Conservation (phyloP, 2,888 invertebrate species). For the Latrodectus hesperus region DNA sequence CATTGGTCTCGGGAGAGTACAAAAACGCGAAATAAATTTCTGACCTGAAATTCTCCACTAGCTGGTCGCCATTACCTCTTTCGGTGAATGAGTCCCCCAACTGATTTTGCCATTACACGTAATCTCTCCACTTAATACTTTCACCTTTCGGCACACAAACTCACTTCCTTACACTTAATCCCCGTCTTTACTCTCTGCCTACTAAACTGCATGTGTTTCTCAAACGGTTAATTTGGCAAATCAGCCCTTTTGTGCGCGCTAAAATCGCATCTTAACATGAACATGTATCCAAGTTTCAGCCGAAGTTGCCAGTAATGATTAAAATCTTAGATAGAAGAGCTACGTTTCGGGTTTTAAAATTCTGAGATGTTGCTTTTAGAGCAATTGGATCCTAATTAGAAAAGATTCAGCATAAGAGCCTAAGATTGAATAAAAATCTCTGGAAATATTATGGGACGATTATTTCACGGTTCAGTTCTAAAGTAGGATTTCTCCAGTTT, state of each 20-base stretch:
- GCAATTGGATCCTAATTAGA: too few relatives aligned
- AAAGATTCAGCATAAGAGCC: too few relatives aligned
- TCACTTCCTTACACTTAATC: background rate
- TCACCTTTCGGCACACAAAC: constrained; percentile 19
- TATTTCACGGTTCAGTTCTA: too few relatives aligned
- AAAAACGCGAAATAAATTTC: constrained; percentile 33
- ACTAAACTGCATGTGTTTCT: constrained; percentile 37
- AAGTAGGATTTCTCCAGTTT: too few relatives aligned
- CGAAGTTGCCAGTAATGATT: too few relatives aligned
- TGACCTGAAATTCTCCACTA: constrained; percentile 28
- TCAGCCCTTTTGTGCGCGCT: constrained; percentile 37
- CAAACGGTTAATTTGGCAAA: constrained; percentile 52
- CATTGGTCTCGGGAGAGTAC: too few relatives aligned
- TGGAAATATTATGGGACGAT: too few relatives aligned
- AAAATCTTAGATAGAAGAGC: too few relatives aligned
- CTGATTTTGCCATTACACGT: constrained; percentile 45
- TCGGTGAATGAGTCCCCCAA: constrained; percentile 16
- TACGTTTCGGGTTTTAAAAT: too few relatives aligned
- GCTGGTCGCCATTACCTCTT: constrained; percentile 43
- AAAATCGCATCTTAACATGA: background rate
- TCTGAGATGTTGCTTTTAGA: too few relatives aligned
- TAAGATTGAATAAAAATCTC: too few relatives aligned
- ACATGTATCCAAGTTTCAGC: too few relatives aligned
- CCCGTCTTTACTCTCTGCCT: background rate
- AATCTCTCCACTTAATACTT: constrained; percentile 40